Base-by-base conservation (phyloP, 2,113 vertebrate species). In the Gymnocephalus cernua region DNA sequence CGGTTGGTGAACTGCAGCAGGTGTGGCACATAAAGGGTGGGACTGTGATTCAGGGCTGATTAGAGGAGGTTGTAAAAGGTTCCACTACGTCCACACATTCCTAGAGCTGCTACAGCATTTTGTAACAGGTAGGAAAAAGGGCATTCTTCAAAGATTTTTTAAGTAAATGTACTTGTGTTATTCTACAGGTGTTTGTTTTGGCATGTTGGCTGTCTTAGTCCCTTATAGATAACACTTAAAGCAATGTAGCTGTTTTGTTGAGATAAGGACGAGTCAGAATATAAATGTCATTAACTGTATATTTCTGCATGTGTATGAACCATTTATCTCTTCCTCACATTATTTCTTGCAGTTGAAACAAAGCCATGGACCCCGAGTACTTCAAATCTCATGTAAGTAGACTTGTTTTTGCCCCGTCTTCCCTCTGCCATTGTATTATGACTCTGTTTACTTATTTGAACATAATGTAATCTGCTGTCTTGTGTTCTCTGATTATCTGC, bases 301-400 rank as follows among this genome's bases (percentile, higher is more conserved):
- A 23, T 78, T 29, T 84, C 8, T 38, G 0, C 18, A 25, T 62
- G 21, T 77, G 16, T 38, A 18, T 44, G 9, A 11, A 16, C 12
- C 4, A 54, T 54, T 63, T 10, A 4, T 51, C 5, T 74, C 18
- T n/a, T 68, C 0, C 0, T 12, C 8, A 3, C 19, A 4, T 76
- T 59, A 18, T 59, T 21, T 44, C 2, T 23, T n/a, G 3, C 32
- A 83, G 78, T 6, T 83, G 15, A 78, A 74, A 48, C 19, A 25
- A 44, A 77, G 56, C 65, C 54, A 93, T 93, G 92, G 90, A 93
- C 58, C 67, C 38, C 0, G 80, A 87, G 0, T 93, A 91, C 79
- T 88, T 77, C 56, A 77, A 51, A 50, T 85, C 89, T 0, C 15
- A 80, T 53, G 92, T 93, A 63, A 92, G 90, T 88, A 25, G 6